Base-by-base conservation (phyloP, 2,797 vertebrate species). In the Smutsia gigantea region DNA sequence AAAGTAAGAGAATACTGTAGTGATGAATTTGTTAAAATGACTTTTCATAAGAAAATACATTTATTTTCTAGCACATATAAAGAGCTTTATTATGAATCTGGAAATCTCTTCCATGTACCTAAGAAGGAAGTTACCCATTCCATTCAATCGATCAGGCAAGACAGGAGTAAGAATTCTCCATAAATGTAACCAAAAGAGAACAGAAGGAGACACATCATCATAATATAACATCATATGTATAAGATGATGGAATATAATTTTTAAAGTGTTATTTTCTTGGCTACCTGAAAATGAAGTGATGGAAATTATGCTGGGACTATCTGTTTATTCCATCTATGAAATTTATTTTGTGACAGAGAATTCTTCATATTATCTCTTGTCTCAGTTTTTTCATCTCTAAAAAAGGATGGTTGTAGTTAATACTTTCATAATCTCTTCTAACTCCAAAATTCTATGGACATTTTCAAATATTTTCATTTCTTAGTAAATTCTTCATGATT, bases 1-100 rank as follows among this genome's bases (percentile, higher is more conserved):
- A 90, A 97, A 97, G 90, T 87, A 66, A 88, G 37, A 89, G 8
- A 95, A 4, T 88, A 15, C 39, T 87, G 90, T 89, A 74, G 92
- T 1, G 4, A 21, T 18, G 42, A 11, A 51, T 97, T 97, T 95
- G 34, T 97, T 94, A 94, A 96, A 92, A 72, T 69, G 71, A 11
- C 0, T 39, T 92, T 94, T 90, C 66, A 84, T 53, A 93, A 95
- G 55, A 53, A 96, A 94, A 88, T 3, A 90, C 12, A 1, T 0
- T 87, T 95, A 93, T 82, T 95, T 53, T 91, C 31, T 63, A 63
- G 1, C 19, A 31, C 39, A 86, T 83, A 83, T 19, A 59, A 78
- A 90, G 14, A 90, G n/a, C 31, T 89, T 90, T 93, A 55, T 53
- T 96, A 95, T 92, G 3, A 88, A 11, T 63, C 27, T 91, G 21